These are phyloP conservation scores for Villa cingulata DNA, from an alignment of 2,888 invertebrate genomes.

Conservation along the genomic window DNA sequence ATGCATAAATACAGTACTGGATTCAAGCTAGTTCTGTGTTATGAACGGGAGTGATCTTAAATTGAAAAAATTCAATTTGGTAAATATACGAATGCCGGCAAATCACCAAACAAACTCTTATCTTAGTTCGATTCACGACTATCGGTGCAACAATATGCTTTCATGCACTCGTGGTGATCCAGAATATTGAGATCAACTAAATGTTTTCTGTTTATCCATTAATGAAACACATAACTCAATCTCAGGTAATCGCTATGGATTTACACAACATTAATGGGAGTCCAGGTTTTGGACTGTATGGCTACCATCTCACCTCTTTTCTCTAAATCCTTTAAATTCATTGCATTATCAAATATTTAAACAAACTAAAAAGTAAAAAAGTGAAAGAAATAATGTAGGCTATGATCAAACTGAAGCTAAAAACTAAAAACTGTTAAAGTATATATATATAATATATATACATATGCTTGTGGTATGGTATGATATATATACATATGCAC, in stretches of 20 bases:
- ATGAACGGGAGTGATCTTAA: constrained; percentile 3
- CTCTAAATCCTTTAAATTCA: too few species aligned
- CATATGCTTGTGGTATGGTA: constrained; percentile 7
- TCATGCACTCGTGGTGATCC: constrained; percentile 1
- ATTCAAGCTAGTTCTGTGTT: neutral
- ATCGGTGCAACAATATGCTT: constrained; percentile 12
- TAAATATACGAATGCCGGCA: constrained; percentile 13
- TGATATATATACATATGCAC: too few species aligned
- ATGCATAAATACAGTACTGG: too few species aligned
- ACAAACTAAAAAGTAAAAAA: too few species aligned
- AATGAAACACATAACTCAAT: constrained; percentile 17
- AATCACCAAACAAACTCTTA: constrained; percentile 8
- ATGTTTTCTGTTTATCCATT: constrained; percentile 14
- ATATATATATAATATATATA: too few species aligned
- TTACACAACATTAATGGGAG: constrained; percentile 6
- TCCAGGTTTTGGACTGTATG: neutral
- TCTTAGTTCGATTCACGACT: constrained; percentile 12
- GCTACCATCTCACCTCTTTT: too few species aligned
- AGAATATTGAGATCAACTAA: constrained; percentile 11
- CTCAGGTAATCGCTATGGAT: constrained; percentile 10
- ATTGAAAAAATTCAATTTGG: constrained; percentile 15
- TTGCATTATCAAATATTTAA: too few species aligned
- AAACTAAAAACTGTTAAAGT: too few species aligned
- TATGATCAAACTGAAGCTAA: too few species aligned
- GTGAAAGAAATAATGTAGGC: too few species aligned